Evolutionary conservation across 2,888 invertebrate genomes (phyloP), one percentile per base, ranked within the genome.

Genomic region (Priocnemis perturbator): DNA sequence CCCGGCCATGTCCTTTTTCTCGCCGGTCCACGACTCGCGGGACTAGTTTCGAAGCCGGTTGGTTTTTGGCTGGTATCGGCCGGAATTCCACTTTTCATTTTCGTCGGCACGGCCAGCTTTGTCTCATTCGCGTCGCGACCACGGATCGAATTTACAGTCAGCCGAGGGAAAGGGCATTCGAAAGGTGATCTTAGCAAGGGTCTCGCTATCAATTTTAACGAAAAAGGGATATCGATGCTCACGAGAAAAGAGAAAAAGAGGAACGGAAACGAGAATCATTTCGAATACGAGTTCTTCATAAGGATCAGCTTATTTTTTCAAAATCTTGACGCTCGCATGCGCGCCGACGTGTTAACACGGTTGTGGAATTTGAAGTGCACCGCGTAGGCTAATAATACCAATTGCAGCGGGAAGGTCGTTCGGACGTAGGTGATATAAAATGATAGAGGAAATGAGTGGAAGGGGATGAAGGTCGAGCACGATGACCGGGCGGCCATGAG

Each of bases 391-490:
- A 55, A 37, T 37, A 37, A 37, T 37, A 37, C 2, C 11, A 11
- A 1, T 37, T 37, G 4, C 37, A 60, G 59, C 60, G 19, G 30
- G 47, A 61, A 67, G 68, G 44, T 60, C 64, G 59, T 53, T 47
- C 26, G 48, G 63, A 23, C 37, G 60, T 63, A 45, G 37, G 55
- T 59, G 70, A 69, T 75, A 77, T 30, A 65, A 78, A 78, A 73
- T 75, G 78, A 78, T 73, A 78, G 73, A 37, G 60, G 60, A 66
- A 55, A 44, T 17, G 4, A 1, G 37, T 64, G 69, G 70, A 68
- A 74, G 67, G 70, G 65, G 60, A 50, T 69, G 77, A 78, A 78
- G 78, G 78, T 76, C 78, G 64, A 62, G 68, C 69, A 71, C 64
- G 63, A 47, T 11, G 45, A 53, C 23, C 58, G 68, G 76, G n/a